Evolutionary conservation across 2,113 vertebrate species (phyloP).

Genomic region (Takifugu flavidus): DNA sequence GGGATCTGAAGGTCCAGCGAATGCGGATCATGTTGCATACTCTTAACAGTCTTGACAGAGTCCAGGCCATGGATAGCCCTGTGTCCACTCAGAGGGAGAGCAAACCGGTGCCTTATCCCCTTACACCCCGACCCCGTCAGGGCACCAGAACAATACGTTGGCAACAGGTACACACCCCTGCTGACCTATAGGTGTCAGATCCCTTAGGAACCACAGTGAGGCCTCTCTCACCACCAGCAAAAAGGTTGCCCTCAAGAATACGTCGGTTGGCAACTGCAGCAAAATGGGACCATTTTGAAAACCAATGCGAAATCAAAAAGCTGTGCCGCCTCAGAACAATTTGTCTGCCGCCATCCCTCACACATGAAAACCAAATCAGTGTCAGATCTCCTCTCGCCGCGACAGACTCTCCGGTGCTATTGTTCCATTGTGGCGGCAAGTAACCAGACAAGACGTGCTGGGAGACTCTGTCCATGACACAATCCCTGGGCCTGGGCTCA

Average conservation of each 20-base stretch:
- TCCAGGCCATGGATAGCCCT: constrained; percentile 59
- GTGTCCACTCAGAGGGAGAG: constrained; percentile 71
- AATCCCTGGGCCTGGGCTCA: constrained; percentile 70
- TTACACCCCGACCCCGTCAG: constrained; percentile 65
- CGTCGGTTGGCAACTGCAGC: neutral
- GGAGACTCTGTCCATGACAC: constrained; percentile 72
- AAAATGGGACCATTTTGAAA: neutral
- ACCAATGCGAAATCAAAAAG: constrained; percentile 17
- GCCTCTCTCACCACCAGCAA: constrained; percentile 10
- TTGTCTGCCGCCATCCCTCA: constrained; percentile 13
- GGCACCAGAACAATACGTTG: constrained; percentile 66
- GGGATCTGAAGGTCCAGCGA: constrained; percentile 61
- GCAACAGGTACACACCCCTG: constrained; percentile 59
- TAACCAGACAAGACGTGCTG: constrained; percentile 57
- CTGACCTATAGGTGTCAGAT: constrained; percentile 64
- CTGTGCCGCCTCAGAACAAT: neutral
- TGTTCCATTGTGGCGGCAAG: constrained; percentile 45
- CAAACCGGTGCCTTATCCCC: constrained; percentile 69
- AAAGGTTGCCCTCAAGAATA: constrained; percentile 3
- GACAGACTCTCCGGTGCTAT: constrained; percentile 35
- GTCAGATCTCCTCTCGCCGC: constrained; percentile 30
- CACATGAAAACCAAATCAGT: constrained; percentile 35
- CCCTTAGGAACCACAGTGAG: constrained; percentile 59
- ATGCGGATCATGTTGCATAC: constrained; percentile 72
- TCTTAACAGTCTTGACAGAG: constrained; percentile 58